phyloP scores from a whole-genome alignment of 1,140 invertebrate species.

The Musca vetustissima region DNA sequence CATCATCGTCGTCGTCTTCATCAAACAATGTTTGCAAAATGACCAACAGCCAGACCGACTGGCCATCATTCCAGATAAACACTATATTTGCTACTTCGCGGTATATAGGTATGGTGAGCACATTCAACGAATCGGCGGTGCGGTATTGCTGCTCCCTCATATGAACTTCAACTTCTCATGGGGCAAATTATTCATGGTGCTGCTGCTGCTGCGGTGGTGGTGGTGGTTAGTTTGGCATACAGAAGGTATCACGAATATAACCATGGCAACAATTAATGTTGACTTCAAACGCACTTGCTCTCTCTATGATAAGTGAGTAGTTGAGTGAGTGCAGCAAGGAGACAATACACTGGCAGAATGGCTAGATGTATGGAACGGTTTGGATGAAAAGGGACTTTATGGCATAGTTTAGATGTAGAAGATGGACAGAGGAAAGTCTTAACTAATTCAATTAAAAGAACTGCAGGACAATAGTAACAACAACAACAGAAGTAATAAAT shows the following conservation, averaged over 20 bases:
- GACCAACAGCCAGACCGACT: too few species aligned
- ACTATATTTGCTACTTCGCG: too few species aligned
- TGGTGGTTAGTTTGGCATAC: too few species aligned
- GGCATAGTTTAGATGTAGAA: background rate
- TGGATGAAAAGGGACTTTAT: background rate
- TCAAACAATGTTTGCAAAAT: too few species aligned
- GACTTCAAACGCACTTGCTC: constrained; percentile 54
- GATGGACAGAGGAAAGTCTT: background rate
- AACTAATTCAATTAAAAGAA: constrained; percentile 29
- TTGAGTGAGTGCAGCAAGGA: too few species aligned
- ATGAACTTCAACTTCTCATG: background rate
- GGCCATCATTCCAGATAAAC: too few species aligned
- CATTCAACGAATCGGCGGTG: background rate
- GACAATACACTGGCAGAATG: too few species aligned
- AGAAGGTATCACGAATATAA: too few species aligned
- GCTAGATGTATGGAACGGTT: too few species aligned
- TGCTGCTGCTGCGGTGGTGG: too few species aligned
- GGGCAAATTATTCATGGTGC: too few species aligned
- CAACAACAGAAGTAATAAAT: background rate
- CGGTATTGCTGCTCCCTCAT: background rate
- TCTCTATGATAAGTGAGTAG: constrained; percentile 23
- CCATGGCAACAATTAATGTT: constrained; percentile 46
- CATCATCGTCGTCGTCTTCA: too few species aligned
- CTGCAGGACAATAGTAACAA: constrained; percentile 2
- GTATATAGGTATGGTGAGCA: background rate